A percentile compares a stretch with the other conserved stretches of the same genome.
phyloP scores from a whole-genome alignment of 2,113 vertebrate species.

The Lynx canadensis region DNA sequence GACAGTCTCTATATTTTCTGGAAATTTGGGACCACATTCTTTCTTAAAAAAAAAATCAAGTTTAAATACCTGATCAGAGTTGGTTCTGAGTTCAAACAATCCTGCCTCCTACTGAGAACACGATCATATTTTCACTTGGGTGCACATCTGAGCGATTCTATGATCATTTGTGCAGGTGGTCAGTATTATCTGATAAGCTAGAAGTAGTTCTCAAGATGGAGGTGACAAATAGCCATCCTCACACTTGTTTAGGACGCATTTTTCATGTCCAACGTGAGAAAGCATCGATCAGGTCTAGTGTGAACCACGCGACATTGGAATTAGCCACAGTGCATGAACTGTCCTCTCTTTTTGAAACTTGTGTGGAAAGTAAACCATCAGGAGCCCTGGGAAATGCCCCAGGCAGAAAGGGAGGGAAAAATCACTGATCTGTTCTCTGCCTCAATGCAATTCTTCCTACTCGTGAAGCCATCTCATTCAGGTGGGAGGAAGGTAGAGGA shows the following conservation, averaged over 20 bases:
- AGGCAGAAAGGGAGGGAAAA: neutral
- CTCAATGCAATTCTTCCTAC: neutral
- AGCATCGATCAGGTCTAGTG: neutral
- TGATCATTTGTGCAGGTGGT: neutral
- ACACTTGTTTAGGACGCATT: neutral
- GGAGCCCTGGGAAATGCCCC: neutral
- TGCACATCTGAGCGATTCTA: neutral
- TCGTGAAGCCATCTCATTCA: too few species aligned
- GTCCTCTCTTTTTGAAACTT: neutral
- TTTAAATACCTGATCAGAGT: neutral
- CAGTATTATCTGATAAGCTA: neutral
- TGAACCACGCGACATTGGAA: rapidly evolving
- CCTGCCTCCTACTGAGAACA: neutral
- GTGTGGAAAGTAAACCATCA: too few species aligned
- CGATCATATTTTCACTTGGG: neutral
- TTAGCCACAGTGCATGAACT: rapidly evolving
- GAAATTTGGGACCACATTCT: neutral
- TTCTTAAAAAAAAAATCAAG: neutral
- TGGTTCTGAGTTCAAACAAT: neutral
- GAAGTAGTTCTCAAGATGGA: neutral
- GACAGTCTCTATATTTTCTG: neutral
- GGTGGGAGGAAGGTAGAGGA: too few species aligned
- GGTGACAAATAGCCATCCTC: neutral
- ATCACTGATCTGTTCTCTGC: rapidly evolving
- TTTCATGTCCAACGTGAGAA: neutral